Base-by-base conservation (phyloP, 1,140 invertebrate species). In the Lordiphosa collinella region DNA sequence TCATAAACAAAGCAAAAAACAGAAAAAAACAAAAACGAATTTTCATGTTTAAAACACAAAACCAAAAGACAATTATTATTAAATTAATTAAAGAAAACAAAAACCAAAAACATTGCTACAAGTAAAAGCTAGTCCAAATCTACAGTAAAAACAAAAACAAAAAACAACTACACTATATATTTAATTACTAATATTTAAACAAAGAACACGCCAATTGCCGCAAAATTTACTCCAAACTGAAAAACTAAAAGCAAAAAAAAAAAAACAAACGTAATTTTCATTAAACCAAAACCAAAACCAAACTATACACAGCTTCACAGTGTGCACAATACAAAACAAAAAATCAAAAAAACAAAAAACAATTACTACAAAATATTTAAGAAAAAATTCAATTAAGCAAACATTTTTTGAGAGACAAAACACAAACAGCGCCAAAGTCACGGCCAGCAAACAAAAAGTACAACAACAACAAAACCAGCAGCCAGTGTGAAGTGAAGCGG, bases 41-140 rank as follows among this genome's bases (percentile, higher is more conserved):
- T 82, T 84, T 64, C 52, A 72, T 40, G 31, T 64, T 68, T 52
- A 49, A 71, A 48, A 70, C 43, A 51, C 29, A 55, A 32, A 50
- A 46, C 11, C 41, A 48, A 58, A 51, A 54, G 22, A 53, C 56
- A 67, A 61, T 52, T 64, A 74, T 66, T 61, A 72, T 62, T 62
- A 38, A 61, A 46, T 44, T 32, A 68, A 69, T 63, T 67, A 49
- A 50, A 53, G 49, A 48, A 41, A 66, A 67, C 46, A 38, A 31
- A 41, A 51, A 64, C 18, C 18, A 44, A 50, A 58, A 35, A 49
- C 10, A 67, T 71, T 69, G 69, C 72, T 73, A 63, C 36, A 63
- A 60, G 48, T 67, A 76, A 76, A 66, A 74, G 67, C 76, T 80
- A 80, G 76, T 80, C 76, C 76, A 80, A 80, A 76, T 82, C 71